Percentiles rank a stretch among this genome's conserved stretches.
phyloP scores from a whole-genome alignment of 2,888 invertebrate species.

The Congeria kusceri region DNA sequence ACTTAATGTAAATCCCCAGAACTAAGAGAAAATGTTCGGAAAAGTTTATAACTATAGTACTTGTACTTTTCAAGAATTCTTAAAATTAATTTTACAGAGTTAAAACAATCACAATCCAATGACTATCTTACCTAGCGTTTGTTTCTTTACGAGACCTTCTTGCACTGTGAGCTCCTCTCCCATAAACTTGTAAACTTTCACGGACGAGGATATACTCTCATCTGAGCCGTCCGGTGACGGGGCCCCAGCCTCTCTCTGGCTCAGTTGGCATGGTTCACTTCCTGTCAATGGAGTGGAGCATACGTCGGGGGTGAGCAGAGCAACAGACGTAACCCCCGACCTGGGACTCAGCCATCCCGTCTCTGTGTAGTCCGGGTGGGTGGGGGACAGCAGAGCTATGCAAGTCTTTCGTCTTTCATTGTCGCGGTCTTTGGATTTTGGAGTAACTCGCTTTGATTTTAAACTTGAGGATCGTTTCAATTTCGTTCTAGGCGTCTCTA shows the following conservation, averaged over 20 bases:
- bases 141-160: slow-evolving; percentile 75
- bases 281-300: not conserved
- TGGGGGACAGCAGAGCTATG: slow-evolving; percentile 76
- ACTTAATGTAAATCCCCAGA: too few relatives aligned
- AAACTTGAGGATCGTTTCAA: slow-evolving; percentile 81
- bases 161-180: slow-evolving; percentile 72
- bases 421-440: slow-evolving; percentile 66
- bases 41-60: too few relatives aligned
- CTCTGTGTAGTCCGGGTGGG: slow-evolving; percentile 39
- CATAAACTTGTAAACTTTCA: slow-evolving; percentile 71
- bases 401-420: slow-evolving; percentile 79
- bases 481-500: slow-evolving; percentile 56
- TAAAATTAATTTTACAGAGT: too few relatives aligned
- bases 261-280: slow-evolving; percentile 16
- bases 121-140: slow-evolving; percentile 67
- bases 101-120: not conserved
- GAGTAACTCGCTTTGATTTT: slow-evolving; percentile 70
- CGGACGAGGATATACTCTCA: slow-evolving; percentile 37
- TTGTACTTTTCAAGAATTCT: too few relatives aligned
- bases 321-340: not conserved
- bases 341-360: slow-evolving; percentile 8
- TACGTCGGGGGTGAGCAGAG: slow-evolving; percentile 1
- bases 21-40: too few relatives aligned
- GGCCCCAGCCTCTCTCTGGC: slow-evolving; percentile 20
- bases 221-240: slow-evolving; percentile 32